Evolutionary conservation across 2,113 vertebrate genomes (phyloP), one percentile per base, ranked within the genome.

Genomic region (Oryzias javanicus): DNA sequence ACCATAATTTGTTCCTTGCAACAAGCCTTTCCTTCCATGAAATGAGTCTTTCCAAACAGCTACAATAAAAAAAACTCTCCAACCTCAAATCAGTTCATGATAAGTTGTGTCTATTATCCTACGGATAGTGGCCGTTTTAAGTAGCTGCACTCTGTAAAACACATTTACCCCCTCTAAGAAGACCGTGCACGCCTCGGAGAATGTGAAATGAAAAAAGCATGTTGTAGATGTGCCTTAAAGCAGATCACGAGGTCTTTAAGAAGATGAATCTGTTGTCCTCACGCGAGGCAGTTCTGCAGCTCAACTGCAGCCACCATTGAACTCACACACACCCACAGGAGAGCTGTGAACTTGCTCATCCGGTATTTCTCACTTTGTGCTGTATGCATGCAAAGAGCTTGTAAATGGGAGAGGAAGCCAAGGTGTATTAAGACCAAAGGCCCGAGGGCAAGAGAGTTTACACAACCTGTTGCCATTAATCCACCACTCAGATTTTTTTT

Each of bases 401-500:
- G 88, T 88, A 86, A 89, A 85, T 70, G 70, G 77, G 83, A 82
- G 83, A 87, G 90, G 90, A 92, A 90, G 86, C 73, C 49, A 68
- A 90, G 86, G 88, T 89, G 89, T 81, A 80, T 62, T 49, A 64
- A 88, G 83, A 81, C 58, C 62, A 49, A 84, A 47, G 17, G 89
- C 91, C 88, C 55, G 14, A 27, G 88, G 91, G 80, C 68, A 80
- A 65, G 79, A 83, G 83, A 92, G 90, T 91, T 92, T 92, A 92
- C 88, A 92, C 84, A 91, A 85, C 20, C 73, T 72, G 66, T 51
- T 81, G 78, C 76, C 66, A 86, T 87, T 90, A 86, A 90, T 88
- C 86, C 84, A 3, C 80, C 86, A 70, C 69, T 76, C 57, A 56
- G 74, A 78, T 22, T 82, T 76, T 83, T 85, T 82, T 77, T 59